These are phyloP conservation scores for Tichodroma muraria DNA, from an alignment of 2,113 vertebrate species.

Conservation along the genomic window DNA sequence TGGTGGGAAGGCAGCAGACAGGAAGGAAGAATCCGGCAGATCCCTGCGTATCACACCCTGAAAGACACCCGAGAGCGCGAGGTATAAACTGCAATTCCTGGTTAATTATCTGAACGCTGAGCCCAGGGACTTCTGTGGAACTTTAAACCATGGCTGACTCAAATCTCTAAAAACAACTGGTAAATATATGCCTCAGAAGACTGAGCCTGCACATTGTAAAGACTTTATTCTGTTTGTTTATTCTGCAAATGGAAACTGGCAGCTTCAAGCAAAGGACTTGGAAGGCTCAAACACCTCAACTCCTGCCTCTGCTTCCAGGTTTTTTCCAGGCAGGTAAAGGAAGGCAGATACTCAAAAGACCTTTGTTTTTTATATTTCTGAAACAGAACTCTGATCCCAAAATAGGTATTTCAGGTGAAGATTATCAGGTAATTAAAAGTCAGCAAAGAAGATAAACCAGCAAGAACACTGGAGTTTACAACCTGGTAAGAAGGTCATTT, in stretches of 20 bases:
- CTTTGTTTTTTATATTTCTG: not conserved
- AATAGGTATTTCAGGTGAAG: not conserved
- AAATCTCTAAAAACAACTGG: not conserved
- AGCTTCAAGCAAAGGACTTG: not conserved
- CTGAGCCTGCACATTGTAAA: not conserved
- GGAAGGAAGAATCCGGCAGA: not conserved
- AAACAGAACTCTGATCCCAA: not conserved
- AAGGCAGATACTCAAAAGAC: not conserved
- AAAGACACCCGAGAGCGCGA: rapidly evolving
- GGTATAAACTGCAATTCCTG: not conserved
- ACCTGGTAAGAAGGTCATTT: not conserved
- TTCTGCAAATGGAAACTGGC: not conserved
- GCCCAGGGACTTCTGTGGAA: not conserved
- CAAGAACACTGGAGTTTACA: not conserved
- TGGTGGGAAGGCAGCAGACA: not conserved
- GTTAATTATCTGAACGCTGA: not conserved
- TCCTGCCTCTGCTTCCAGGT: not conserved
- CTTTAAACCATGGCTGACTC: not conserved
- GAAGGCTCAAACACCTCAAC: not conserved
- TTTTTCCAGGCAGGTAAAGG: not conserved
- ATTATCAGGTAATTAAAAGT: not conserved
- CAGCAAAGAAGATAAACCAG: not conserved
- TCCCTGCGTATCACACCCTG: rapidly evolving
- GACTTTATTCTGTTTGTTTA: not conserved
- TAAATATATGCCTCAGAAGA: not conserved